A percentile compares a stretch with the other conserved stretches of the same genome.
These are phyloP conservation scores for Lasioglossum albipes DNA, from an alignment of 1,140 invertebrate genomes.

Conservation along the genomic window DNA sequence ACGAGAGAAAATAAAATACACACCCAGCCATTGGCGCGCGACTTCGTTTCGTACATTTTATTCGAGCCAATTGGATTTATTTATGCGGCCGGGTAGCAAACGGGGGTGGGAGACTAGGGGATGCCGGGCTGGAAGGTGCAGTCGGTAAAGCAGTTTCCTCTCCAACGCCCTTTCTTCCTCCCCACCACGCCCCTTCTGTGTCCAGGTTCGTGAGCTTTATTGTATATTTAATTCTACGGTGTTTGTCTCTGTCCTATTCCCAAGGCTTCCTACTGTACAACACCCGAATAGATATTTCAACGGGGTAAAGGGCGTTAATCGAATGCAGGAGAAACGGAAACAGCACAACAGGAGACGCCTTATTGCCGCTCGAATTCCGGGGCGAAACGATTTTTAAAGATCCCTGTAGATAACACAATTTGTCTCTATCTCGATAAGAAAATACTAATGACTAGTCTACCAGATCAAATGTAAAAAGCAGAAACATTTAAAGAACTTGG, in stretches of 20 bases:
- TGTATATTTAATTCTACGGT: slow-evolving; percentile 68
- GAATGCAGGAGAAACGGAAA: slow-evolving; percentile 10
- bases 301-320: slow-evolving; percentile 33
- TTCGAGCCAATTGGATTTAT: slow-evolving; percentile 71
- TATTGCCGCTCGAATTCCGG: slow-evolving; percentile 41
- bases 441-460: no score
- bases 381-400: not conserved
- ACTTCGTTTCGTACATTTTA: slow-evolving; percentile 70
- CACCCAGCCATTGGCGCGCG: slow-evolving; percentile 58
- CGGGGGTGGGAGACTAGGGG: slow-evolving; percentile 33
- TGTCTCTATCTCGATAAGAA: no score
- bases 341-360: slow-evolving; percentile 16
- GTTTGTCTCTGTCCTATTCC: slow-evolving; percentile 52
- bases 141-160: slow-evolving; percentile 64
- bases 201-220: slow-evolving; percentile 59
- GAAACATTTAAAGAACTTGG: no score
- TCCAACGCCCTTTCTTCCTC: slow-evolving; percentile 38
- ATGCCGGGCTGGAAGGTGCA: slow-evolving; percentile 39
- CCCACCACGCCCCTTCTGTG: slow-evolving; percentile 65
- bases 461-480: no score
- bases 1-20: slow-evolving; percentile 66
- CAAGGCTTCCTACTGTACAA: slow-evolving; percentile 1
- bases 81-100: slow-evolving; percentile 56
- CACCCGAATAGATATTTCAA: slow-evolving; percentile 54
- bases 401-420: no score